These are phyloP conservation scores for Atherix ibis DNA, from an alignment of 2,888 invertebrate species.

Conservation along the genomic window DNA sequence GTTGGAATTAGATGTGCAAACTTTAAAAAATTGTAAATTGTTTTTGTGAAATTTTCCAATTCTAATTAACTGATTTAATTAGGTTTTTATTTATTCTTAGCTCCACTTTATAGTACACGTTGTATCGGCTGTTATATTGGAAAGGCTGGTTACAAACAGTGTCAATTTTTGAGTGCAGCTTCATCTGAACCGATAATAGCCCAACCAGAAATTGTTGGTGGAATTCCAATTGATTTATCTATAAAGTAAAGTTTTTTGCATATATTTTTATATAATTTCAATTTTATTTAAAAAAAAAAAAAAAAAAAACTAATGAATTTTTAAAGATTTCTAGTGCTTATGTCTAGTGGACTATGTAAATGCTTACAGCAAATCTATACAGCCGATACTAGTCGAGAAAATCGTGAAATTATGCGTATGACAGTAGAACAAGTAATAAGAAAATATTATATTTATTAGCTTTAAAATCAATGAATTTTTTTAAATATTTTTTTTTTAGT, in stretches of 20 bases:
- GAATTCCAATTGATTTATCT: slow-evolving; percentile 59
- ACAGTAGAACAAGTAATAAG: slow-evolving; percentile 54
- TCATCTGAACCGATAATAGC: slow-evolving; percentile 65
- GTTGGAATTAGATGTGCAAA: slow-evolving; percentile 56
- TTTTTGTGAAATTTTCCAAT: background rate
- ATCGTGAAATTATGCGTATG: slow-evolving; percentile 63
- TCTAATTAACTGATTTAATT: slow-evolving; percentile 1
- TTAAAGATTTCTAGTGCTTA: slow-evolving; percentile 58
- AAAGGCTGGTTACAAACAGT: slow-evolving; percentile 72
- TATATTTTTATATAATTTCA: too few species aligned
- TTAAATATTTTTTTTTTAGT: slow-evolving; percentile 34
- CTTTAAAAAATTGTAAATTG: slow-evolving; percentile 18
- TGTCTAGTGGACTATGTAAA: slow-evolving; percentile 74
- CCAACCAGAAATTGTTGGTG: slow-evolving; percentile 69
- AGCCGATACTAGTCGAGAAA: slow-evolving; percentile 56
- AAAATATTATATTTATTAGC: too few species aligned
- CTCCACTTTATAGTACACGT: slow-evolving; percentile 45
- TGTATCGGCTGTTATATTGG: slow-evolving; percentile 78
- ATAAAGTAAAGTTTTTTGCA: slow-evolving; percentile 20
- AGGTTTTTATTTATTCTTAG: slow-evolving; percentile 3
- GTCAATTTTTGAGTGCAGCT: slow-evolving; percentile 54
- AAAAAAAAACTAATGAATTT: too few species aligned
- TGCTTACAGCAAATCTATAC: slow-evolving; percentile 65
- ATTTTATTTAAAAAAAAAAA: too few species aligned
- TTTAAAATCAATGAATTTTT: too few species aligned